Percentiles rank a stretch among this genome's conserved stretches.
phyloP scores from a whole-genome alignment of 2,888 invertebrate species.

The Plagodis pulveraria region DNA sequence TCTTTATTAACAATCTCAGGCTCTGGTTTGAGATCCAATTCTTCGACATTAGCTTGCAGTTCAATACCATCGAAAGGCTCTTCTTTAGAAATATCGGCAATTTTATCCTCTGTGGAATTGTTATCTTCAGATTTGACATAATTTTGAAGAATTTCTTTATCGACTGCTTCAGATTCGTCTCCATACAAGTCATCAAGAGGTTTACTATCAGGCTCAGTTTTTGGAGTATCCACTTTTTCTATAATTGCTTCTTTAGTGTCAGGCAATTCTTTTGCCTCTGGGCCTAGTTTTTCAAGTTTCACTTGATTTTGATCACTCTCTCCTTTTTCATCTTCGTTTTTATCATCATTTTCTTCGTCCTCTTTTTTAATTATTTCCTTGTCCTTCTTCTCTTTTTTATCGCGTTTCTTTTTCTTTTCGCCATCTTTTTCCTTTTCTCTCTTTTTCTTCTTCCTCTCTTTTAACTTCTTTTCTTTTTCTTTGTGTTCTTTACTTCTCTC shows the following conservation, averaged over 20 bases:
- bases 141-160: slow-evolving; percentile 84
- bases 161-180: slow-evolving; percentile 83
- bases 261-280: slow-evolving; percentile 36
- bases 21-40: slow-evolving; percentile 82
- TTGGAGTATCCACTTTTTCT: slow-evolving; percentile 41
- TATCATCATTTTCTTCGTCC: slow-evolving; percentile 49
- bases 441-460: slow-evolving; percentile 81
- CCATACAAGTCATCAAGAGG: slow-evolving; percentile 77
- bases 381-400: slow-evolving; percentile 82
- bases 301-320: slow-evolving; percentile 5
- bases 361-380: slow-evolving; percentile 72
- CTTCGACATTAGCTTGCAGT: slow-evolving; percentile 83
- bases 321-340: slow-evolving; percentile 34
- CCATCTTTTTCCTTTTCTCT: slow-evolving; percentile 79
- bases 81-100: slow-evolving; percentile 73
- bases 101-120: slow-evolving; percentile 49
- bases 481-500: slow-evolving; percentile 82
- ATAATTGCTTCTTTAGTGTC: slow-evolving; percentile 36
- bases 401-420: slow-evolving; percentile 81
- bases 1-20: slow-evolving; percentile 77
- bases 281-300: slow-evolving; percentile 6
- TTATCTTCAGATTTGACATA: slow-evolving; percentile 77
- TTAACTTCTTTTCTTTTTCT: slow-evolving; percentile 84
- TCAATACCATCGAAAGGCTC: slow-evolving; percentile 85
- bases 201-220: slow-evolving; percentile 44